These are phyloP conservation scores for Macrobrachium rosenbergii DNA, from an alignment of 1,140 invertebrate genomes.

Conservation along the genomic window DNA sequence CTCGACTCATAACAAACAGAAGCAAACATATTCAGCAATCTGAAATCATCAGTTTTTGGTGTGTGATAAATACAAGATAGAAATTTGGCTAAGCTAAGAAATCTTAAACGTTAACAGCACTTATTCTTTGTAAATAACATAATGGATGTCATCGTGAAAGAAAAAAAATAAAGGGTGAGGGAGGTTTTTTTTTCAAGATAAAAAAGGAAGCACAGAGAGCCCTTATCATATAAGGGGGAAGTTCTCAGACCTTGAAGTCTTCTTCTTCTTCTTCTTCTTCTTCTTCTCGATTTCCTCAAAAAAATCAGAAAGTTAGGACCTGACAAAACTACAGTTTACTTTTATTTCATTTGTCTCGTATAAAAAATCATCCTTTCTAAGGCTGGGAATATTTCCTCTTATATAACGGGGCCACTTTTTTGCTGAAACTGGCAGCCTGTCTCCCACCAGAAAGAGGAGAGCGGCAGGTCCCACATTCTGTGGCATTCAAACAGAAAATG, in stretches of 20 bases:
- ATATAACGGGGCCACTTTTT: not conserved
- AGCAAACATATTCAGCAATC: conserved; percentile 39
- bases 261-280: too few species aligned
- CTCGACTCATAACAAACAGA: conserved; percentile 33
- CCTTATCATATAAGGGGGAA: not conserved
- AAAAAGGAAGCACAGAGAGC: conserved; percentile 52
- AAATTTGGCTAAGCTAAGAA: conserved; percentile 48
- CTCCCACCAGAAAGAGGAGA: conserved; percentile 32
- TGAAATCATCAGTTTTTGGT: conserved; percentile 7
- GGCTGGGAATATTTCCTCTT: too few species aligned
- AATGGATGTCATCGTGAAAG: conserved; percentile 15
- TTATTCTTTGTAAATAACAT: conserved; percentile 47
- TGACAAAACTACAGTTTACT: too few species aligned
- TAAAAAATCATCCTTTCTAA: too few species aligned
- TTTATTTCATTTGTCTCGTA: too few species aligned
- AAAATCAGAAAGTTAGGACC: too few species aligned
- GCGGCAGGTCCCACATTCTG: not conserved
- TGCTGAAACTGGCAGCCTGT: conserved; percentile 26
- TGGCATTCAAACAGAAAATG: conserved; percentile 35
- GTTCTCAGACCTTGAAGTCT: too few species aligned
- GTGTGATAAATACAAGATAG: conserved; percentile 27
- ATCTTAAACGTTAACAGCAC: conserved; percentile 40
- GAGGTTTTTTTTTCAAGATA: conserved; percentile 6
- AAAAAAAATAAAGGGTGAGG: conserved; percentile 13
- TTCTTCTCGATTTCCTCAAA: too few species aligned